Conservation (phyloP, 1,140 invertebrate genomes). For the Contarinia nasturtii region DNA sequence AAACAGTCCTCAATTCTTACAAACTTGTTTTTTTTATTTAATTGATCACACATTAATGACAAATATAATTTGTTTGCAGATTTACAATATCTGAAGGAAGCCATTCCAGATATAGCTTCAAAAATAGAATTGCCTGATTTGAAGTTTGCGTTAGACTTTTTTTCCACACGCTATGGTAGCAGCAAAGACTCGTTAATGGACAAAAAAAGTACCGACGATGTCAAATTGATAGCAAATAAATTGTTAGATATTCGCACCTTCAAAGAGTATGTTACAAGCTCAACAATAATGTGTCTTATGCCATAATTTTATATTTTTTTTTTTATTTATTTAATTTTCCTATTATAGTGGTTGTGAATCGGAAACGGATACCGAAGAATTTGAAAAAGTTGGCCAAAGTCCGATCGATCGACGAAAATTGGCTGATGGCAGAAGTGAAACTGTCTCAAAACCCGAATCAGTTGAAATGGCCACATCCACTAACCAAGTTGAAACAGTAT, state of each 20-base stretch:
- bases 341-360: conserved; percentile 47
- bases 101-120: conserved; percentile 38
- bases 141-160: conserved; percentile 48
- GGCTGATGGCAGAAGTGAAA: conserved; percentile 1
- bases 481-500: conserved; percentile 9
- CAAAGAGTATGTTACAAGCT: too few relatives aligned
- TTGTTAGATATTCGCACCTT: neutral
- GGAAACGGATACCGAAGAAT: conserved; percentile 64
- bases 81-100: conserved; percentile 38
- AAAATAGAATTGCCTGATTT: conserved; percentile 34
- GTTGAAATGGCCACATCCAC: conserved; percentile 5
- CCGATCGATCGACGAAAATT: conserved; percentile 27
- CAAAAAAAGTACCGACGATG: neutral
- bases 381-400: conserved; percentile 53
- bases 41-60: too few relatives aligned
- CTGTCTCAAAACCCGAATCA: conserved; percentile 6
- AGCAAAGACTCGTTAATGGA: neutral
- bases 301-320: conserved; percentile 2
- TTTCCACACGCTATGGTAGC: conserved; percentile 26
- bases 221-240: neutral
- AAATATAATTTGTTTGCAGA: too few relatives aligned
- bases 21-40: too few relatives aligned
- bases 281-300: too few relatives aligned
- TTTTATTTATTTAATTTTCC: conserved; percentile 9
- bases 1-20: too few relatives aligned